Conservation (phyloP, 1,140 invertebrate genomes). For the Trissolcus basalis region DNA sequence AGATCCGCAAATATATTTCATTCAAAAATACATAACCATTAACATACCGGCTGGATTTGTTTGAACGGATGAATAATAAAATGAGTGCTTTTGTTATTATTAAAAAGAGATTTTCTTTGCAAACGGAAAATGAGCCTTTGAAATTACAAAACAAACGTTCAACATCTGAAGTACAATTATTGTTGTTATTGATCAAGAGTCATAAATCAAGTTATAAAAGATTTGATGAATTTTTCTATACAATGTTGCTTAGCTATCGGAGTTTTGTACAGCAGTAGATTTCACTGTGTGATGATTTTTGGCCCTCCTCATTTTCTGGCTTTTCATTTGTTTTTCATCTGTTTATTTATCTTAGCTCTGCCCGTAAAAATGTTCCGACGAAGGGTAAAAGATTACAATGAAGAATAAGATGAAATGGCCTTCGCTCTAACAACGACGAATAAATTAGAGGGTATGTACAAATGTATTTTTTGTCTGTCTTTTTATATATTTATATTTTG, state of each 20-base stretch:
- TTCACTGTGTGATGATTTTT: neutral
- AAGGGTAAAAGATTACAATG: slow-evolving; percentile 47
- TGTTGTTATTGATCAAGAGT: slow-evolving; percentile 13
- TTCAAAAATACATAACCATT: slow-evolving; percentile 3
- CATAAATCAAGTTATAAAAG: slow-evolving; percentile 16
- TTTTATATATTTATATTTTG: slow-evolving; percentile 25
- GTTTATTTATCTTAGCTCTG: slow-evolving; percentile 20
- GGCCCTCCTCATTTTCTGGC: slow-evolving; percentile 4
- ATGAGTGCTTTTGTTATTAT: too few relatives aligned
- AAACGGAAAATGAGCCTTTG: too few relatives aligned
- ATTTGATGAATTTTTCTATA: slow-evolving; percentile 26
- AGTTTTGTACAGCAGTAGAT: slow-evolving; percentile 35
- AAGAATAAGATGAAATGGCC: slow-evolving; percentile 47
- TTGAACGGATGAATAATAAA: too few relatives aligned
- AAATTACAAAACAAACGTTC: neutral
- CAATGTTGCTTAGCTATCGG: slow-evolving; percentile 39
- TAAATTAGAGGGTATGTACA: slow-evolving; percentile 60
- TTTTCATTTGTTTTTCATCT: slow-evolving; percentile 18
- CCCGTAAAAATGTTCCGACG: slow-evolving; percentile 43
- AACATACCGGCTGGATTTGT: too few relatives aligned
- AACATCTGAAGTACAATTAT: slow-evolving; percentile 15
- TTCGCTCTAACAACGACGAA: slow-evolving; percentile 57
- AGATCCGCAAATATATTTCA: slow-evolving; percentile 3
- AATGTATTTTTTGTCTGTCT: slow-evolving; percentile 15
- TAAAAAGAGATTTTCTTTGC: too few relatives aligned